Percentiles rank a stretch among this genome's conserved stretches.
Conservation (phyloP, 2,797 vertebrate species). For the Enteromius treurensis region DNA sequence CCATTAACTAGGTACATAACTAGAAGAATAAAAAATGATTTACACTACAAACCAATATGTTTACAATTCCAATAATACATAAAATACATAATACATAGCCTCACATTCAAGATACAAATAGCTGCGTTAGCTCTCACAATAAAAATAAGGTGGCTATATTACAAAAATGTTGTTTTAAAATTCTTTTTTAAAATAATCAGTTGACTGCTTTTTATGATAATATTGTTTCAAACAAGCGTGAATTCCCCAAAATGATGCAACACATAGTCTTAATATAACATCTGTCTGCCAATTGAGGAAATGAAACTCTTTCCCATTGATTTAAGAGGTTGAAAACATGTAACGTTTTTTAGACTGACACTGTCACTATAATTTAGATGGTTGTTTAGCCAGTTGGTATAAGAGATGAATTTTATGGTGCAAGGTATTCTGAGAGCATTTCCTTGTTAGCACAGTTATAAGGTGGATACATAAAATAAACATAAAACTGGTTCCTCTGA, state of each 20-base stretch:
- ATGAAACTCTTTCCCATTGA: constrained; percentile 42
- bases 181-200: background rate
- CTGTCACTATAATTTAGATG: background rate
- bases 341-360: background rate
- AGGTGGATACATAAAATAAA: background rate
- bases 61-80: background rate
- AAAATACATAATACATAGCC: background rate
- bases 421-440: background rate
- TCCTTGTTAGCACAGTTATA: constrained; percentile 1
- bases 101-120: background rate
- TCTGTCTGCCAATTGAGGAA: constrained; percentile 49
- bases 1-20: background rate
- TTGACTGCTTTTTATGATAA: background rate
- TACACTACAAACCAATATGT: background rate
- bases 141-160: background rate
- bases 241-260: constrained; percentile 55
- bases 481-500: constrained; percentile 27
- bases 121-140: background rate
- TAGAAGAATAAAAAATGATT: background rate
- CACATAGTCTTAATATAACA: constrained; percentile 6
- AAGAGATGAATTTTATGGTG: background rate
- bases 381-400: background rate
- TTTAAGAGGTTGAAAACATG: background rate
- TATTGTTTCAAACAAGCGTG: constrained; percentile 9
- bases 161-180: background rate